A percentile compares a stretch with the other conserved stretches of the same genome.
These are phyloP conservation scores for Alethe castanea DNA, from an alignment of 2,113 vertebrate species.

Conservation along the genomic window DNA sequence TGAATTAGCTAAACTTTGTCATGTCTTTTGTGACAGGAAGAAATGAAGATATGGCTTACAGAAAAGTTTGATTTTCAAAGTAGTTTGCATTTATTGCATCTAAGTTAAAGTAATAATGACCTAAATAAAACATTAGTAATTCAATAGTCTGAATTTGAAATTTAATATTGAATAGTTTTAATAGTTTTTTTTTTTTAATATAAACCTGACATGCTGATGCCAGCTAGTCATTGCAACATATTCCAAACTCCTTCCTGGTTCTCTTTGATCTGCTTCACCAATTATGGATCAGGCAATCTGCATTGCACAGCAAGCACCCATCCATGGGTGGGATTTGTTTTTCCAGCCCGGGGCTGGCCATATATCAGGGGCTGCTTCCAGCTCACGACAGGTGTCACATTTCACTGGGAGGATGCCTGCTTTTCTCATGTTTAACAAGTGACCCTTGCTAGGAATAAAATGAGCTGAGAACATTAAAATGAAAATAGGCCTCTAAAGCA, in stretches of 20 bases:
- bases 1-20: background rate
- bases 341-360: too few relatives aligned
- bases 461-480: background rate
- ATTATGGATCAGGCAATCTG: background rate
- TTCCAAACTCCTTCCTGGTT: background rate
- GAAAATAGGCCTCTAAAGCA: background rate
- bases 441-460: background rate
- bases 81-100: background rate
- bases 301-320: background rate
- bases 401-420: background rate
- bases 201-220: background rate
- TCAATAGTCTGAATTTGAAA: background rate
- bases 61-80: background rate
- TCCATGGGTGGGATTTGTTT: too few relatives aligned
- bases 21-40: background rate
- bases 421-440: background rate
- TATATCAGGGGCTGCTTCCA: accelerated
- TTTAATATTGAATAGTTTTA: background rate
- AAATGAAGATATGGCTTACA: background rate
- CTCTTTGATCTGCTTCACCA: background rate
- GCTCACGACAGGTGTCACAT: accelerated
- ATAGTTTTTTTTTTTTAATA: background rate
- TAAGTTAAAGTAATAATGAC: background rate
- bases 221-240: background rate
- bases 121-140: background rate